Conservation (phyloP, 2,888 invertebrate genomes). For the Parascotia fuliginaria region DNA sequence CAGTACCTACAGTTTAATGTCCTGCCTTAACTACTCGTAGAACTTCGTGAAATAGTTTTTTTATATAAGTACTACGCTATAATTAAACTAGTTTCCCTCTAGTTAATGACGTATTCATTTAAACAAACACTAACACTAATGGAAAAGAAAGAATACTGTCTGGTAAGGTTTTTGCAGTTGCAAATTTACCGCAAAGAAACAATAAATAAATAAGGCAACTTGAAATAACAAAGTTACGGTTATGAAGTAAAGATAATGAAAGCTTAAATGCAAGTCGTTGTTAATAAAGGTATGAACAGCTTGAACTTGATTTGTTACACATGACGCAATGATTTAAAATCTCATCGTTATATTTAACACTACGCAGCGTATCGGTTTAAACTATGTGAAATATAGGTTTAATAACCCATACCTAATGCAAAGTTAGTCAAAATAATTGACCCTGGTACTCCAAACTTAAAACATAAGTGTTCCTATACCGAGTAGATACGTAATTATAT, state of each 20-base stretch:
- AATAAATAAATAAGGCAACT: conserved; percentile 19
- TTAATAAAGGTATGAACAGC: not conserved
- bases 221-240: conserved; percentile 12
- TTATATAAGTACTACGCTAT: not conserved
- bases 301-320: no score
- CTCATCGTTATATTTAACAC: no score
- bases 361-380: no score
- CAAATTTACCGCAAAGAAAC: conserved; percentile 11
- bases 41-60: not conserved
- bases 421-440: no score
- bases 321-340: no score
- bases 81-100: conserved; percentile 1
- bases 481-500: no score
- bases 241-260: conserved; percentile 21
- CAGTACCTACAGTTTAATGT: not conserved
- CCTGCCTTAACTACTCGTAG: not conserved
- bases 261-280: conserved; percentile 21
- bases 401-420: no score
- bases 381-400: no score
- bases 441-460: no score
- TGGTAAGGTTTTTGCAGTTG: conserved; percentile 12
- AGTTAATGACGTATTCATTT: conserved; percentile 4
- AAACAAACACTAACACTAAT: conserved; percentile 6
- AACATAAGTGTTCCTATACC: no score
- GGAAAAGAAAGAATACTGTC: conserved; percentile 13